Base-by-base conservation (phyloP, 2,888 invertebrate genomes). In the Agrochola macilenta region DNA sequence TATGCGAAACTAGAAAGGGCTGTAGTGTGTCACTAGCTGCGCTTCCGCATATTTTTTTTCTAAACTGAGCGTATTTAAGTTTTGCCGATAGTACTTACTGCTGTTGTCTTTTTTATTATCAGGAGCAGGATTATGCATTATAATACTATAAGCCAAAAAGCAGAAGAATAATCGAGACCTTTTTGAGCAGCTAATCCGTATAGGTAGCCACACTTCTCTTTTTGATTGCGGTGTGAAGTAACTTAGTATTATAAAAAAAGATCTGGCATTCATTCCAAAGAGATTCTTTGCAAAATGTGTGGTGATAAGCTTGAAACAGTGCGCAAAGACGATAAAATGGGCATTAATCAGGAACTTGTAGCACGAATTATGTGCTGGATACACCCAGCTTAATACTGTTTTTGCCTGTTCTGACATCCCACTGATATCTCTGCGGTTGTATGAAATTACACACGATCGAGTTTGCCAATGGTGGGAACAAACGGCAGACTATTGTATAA, bases 311-410 rank as follows among this genome's bases (percentile, higher is more conserved):
- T 30, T 30, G 2, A 66, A 66, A 30, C 49, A 52, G 49, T 52
- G 8, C 49, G 30, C 5, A 9, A 65, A 69, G 17, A 54, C 8
- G 49, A 30, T 17, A 71, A 60, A 71, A 71, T 71, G 60, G 46
- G 61, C 17, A 49, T 61, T 14, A 61, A 61, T 35, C 46, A 71
- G 35, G 35, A 71, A 9, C 23, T 35, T 70, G 60, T 60, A 57
- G 3, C 57, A 9, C n/a, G 11, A 14, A 70, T 70, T 30, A 60
- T 70, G 7, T 46, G 46, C 43, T 11, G 60, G 60, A 60, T 14
- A 46, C 30, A 46, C 30, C 12, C 30, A 46, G 30, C 46, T 46
- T 23, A 70, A 46, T 46, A 49, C 46, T 7, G 9, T 61, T 5
- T 49, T n/a, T 46, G 43, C 43, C 8, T 58, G 23, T 26, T 30